phyloP scores from a whole-genome alignment of 2,797 vertebrate species.

The Sarcoramphus papa region DNA sequence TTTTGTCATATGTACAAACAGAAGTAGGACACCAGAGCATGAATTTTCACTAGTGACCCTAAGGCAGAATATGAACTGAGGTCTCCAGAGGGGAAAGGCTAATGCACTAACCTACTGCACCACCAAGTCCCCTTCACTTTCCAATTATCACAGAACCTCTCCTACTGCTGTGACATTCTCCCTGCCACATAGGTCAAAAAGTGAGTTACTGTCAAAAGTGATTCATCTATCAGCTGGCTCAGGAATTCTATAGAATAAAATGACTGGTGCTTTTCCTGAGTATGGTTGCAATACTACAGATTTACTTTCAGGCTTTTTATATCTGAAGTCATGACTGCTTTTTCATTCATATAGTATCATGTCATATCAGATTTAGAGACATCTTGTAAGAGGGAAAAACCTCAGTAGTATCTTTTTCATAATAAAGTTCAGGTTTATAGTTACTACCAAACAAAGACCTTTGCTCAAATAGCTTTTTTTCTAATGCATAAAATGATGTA shows the following conservation, averaged over 20 bases:
- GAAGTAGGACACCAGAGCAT: background rate
- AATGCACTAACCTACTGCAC: conserved; percentile 38
- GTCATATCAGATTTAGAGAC: background rate
- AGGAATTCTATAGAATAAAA: conserved; percentile 8
- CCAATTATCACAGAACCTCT: conserved; percentile 54
- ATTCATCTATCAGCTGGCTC: conserved; percentile 41
- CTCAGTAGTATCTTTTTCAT: background rate
- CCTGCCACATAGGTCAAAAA: conserved; percentile 50
- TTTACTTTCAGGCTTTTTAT: background rate
- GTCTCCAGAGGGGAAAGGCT: conserved; percentile 45
- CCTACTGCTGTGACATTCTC: conserved; percentile 32
- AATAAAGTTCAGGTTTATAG: background rate
- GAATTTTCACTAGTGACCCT: conserved; percentile 35
- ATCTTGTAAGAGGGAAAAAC: background rate
- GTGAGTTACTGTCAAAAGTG: conserved; percentile 53
- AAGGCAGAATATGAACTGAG: conserved; percentile 16
- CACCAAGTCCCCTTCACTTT: conserved; percentile 50
- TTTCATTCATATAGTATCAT: background rate
- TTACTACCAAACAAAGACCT: background rate
- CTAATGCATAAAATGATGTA: background rate
- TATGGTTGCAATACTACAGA: background rate
- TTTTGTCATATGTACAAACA: background rate
- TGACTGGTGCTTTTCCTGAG: background rate
- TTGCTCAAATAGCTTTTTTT: background rate
- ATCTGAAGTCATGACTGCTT: background rate